Percentiles rank a stretch among this genome's conserved stretches.
Evolutionary conservation across 2,888 invertebrate species (phyloP).

Genomic region (Aspidapion aeneum): DNA sequence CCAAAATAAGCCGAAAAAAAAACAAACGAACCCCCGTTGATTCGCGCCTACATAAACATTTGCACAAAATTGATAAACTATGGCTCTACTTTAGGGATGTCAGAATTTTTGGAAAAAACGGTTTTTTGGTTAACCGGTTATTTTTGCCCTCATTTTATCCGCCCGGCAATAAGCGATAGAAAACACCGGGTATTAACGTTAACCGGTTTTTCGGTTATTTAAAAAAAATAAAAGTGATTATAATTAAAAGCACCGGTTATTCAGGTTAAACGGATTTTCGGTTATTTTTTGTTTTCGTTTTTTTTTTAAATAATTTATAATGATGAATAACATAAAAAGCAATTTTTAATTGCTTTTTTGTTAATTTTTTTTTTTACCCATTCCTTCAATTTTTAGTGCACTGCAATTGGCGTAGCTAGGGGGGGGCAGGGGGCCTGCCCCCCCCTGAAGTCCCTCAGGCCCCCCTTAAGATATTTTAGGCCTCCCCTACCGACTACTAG

Average conservation of each 20-base stretch:
- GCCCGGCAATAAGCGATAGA: not conserved
- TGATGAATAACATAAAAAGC: not conserved
- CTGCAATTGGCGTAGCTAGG: no score
- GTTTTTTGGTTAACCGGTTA: not conserved
- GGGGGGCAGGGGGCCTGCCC: no score
- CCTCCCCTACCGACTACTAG: no score
- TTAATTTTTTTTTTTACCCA: no score
- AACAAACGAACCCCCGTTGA: no score
- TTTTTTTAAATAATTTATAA: not conserved
- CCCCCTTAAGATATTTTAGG: no score
- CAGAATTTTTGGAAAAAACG: not conserved
- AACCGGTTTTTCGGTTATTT: not conserved
- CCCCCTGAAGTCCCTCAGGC: no score
- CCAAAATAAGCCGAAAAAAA: no score
- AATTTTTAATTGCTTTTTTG: not conserved
- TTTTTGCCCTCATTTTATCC: not conserved
- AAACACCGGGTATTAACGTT: not conserved
- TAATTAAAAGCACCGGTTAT: not conserved
- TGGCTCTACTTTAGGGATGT: no score
- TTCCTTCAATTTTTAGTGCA: no score
- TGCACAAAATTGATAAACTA: no score
- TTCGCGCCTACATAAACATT: no score
- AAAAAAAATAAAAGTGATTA: not conserved
- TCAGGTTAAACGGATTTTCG: not conserved
- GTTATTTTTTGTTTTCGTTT: not conserved